phyloP scores from a whole-genome alignment of 2,888 invertebrate genomes.

The Drosophila picticornis region DNA sequence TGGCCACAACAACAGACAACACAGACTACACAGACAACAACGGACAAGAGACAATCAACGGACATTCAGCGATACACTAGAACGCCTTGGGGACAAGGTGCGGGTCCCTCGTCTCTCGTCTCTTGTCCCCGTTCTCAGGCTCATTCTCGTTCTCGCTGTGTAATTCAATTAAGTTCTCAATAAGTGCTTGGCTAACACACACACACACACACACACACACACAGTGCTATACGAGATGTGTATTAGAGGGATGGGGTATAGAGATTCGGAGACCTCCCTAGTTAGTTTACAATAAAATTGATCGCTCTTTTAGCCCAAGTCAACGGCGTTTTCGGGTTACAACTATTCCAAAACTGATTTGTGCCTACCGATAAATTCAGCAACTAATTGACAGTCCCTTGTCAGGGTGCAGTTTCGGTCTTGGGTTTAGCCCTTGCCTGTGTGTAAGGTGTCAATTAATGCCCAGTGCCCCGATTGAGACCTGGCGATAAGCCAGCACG shows the following conservation, averaged over 20 bases:
- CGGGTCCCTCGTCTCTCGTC: slow-evolving; percentile 43
- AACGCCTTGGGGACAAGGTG: slow-evolving; percentile 68
- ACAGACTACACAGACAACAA: slow-evolving; percentile 23
- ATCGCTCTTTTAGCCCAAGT: slow-evolving; percentile 70
- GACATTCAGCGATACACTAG: slow-evolving; percentile 24
- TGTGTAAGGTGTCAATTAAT: slow-evolving; percentile 74
- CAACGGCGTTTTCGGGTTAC: slow-evolving; percentile 60
- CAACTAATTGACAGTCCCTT: slow-evolving; percentile 77
- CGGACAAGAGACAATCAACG: slow-evolving; percentile 41
- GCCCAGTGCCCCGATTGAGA: slow-evolving; percentile 66
- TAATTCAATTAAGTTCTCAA: slow-evolving; percentile 80
- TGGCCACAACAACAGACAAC: slow-evolving; percentile 51
- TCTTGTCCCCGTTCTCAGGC: slow-evolving; percentile 3
- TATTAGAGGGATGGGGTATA: slow-evolving; percentile 28
- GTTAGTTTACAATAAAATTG: slow-evolving; percentile 72
- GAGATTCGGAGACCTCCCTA: slow-evolving; percentile 59
- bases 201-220: slow-evolving; percentile 22
- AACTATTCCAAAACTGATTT: slow-evolving; percentile 81
- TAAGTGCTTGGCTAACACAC: slow-evolving; percentile 65
- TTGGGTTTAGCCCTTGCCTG: slow-evolving; percentile 14
- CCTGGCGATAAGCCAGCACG: slow-evolving; percentile 60
- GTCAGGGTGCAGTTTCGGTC: slow-evolving; percentile 47
- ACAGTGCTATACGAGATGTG: slow-evolving; percentile 17
- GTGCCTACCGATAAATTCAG: slow-evolving; percentile 77
- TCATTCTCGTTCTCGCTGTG: slow-evolving; percentile 35